phyloP scores from a whole-genome alignment of 2,888 invertebrate species.

The Dione juno region DNA sequence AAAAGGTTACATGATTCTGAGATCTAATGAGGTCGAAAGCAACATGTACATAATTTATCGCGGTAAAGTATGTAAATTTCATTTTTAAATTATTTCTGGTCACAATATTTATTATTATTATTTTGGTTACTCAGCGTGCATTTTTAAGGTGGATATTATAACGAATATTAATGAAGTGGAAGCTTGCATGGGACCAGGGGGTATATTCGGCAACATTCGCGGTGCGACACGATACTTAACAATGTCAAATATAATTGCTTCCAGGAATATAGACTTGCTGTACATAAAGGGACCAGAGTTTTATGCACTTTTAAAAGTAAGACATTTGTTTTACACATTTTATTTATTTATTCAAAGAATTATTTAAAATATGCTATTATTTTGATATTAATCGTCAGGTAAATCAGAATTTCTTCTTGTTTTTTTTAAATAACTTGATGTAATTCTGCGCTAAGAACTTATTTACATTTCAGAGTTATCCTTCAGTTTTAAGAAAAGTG shows the following conservation, averaged over 20 bases:
- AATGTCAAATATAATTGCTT: constrained; percentile 74
- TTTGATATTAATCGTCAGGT: too few relatives aligned
- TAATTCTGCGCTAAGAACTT: neutral
- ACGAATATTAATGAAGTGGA: constrained; percentile 74
- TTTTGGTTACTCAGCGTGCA: constrained; percentile 11
- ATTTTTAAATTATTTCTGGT: constrained; percentile 27
- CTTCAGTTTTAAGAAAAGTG: constrained; percentile 73
- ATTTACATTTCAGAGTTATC: constrained; percentile 70
- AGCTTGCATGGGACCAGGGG: constrained; percentile 79
- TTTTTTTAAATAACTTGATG: neutral
- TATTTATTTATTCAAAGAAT: neutral
- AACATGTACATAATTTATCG: constrained; percentile 77
- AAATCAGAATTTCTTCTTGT: neutral
- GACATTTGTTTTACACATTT: neutral
- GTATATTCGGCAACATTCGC: constrained; percentile 79
- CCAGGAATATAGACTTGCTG: constrained; percentile 77
- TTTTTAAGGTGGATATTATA: constrained; percentile 69
- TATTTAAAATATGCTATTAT: too few relatives aligned
- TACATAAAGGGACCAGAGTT: constrained; percentile 76
- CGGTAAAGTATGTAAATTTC: constrained; percentile 65
- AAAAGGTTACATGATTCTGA: constrained; percentile 75
- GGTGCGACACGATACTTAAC: constrained; percentile 69
- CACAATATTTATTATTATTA: too few relatives aligned
- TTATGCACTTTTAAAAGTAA: constrained; percentile 72
- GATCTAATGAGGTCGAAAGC: constrained; percentile 71